These are phyloP conservation scores for Sitophilus oryzae DNA, from an alignment of 1,140 invertebrate species.

Conservation along the genomic window DNA sequence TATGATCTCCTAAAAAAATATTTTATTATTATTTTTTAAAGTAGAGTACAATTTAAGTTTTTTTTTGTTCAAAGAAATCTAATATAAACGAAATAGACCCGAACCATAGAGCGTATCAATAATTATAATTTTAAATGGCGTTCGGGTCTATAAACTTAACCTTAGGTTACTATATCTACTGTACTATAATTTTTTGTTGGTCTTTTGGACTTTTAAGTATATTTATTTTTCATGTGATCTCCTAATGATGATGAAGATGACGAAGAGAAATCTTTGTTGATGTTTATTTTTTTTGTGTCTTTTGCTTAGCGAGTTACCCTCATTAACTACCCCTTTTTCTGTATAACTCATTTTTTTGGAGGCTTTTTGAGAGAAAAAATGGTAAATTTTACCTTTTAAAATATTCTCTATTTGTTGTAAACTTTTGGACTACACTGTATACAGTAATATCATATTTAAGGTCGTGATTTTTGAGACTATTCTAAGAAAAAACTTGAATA, in stretches of 20 bases:
- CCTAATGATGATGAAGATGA: too few relatives aligned
- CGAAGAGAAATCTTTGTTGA: conserved; percentile 24
- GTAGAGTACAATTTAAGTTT: background rate
- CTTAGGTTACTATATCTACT: conserved; percentile 22
- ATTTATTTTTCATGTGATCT: conserved; percentile 32
- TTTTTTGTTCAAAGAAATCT: too few relatives aligned
- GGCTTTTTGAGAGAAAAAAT: conserved; percentile 1
- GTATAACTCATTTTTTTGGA: conserved; percentile 9
- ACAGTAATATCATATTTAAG: too few relatives aligned
- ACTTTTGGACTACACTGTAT: too few relatives aligned
- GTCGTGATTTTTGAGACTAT: too few relatives aligned
- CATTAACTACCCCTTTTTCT: too few relatives aligned
- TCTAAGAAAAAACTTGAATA: too few relatives aligned
- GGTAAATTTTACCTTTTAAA: too few relatives aligned
- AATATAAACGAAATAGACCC: too few relatives aligned
- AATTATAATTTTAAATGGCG: background rate
- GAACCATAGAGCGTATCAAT: too few relatives aligned
- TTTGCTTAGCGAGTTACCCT: conserved; percentile 4
- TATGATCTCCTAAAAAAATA: conserved; percentile 15
- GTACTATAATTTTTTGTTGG: conserved; percentile 30
- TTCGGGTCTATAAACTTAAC: conserved; percentile 13
- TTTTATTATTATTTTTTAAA: background rate
- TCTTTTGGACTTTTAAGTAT: conserved; percentile 24
- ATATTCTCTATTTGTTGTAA: too few relatives aligned
- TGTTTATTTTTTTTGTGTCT: conserved; percentile 19